These are phyloP conservation scores for Microcebus lehilahytsara DNA, from an alignment of 2,113 vertebrate species.

Conservation along the genomic window DNA sequence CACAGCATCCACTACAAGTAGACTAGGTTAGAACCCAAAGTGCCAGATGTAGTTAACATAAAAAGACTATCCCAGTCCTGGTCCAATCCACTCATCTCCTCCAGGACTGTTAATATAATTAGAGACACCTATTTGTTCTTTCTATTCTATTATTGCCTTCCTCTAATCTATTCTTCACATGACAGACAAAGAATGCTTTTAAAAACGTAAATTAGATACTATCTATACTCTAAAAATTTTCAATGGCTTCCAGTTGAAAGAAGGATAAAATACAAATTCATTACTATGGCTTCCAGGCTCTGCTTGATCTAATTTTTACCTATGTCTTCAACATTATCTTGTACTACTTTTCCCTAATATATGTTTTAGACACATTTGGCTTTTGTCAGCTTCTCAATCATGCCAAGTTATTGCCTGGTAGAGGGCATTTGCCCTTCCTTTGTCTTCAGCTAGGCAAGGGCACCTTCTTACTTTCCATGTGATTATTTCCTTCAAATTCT, in stretches of 20 bases:
- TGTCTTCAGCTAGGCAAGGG: not conserved
- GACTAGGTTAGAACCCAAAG: not conserved
- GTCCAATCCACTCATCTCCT: not conserved
- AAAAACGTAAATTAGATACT: not conserved
- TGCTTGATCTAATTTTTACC: not conserved
- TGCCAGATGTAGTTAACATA: not conserved
- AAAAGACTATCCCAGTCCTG: not conserved
- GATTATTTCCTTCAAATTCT: not conserved
- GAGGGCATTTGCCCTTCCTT: not conserved
- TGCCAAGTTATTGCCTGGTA: not conserved
- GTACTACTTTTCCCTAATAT: not conserved
- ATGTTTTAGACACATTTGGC: not conserved
- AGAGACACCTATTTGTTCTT: not conserved
- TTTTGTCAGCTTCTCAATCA: not conserved
- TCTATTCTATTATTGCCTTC: not conserved
- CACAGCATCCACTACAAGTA: not conserved
- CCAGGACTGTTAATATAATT: not conserved
- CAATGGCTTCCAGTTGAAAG: not conserved
- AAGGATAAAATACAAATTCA: not conserved
- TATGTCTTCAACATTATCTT: not conserved
- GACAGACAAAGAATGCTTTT: not conserved
- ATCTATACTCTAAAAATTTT: not conserved
- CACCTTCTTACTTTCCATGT: not conserved
- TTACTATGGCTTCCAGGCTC: not conserved
- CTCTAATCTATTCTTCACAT: not conserved